Evolutionary conservation across 2,113 vertebrate genomes (phyloP).

Genomic region (Shinisaurus crocodilurus): DNA sequence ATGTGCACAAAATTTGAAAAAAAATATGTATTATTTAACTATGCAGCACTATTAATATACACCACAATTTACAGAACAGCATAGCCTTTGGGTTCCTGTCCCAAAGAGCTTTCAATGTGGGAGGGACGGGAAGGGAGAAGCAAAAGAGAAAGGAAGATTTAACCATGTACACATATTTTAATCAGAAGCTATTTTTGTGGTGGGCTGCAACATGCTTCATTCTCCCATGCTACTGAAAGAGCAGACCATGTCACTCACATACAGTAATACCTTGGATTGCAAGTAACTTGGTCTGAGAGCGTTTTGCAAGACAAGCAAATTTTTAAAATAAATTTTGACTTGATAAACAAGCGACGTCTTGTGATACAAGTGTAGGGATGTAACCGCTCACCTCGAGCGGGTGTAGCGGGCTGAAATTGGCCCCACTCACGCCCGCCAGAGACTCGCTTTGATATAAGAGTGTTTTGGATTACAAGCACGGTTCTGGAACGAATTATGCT

Average conservation of each 20-base stretch:
- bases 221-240: background rate
- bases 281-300: too few species aligned
- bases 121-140: background rate
- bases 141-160: background rate
- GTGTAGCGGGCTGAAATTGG: too few species aligned
- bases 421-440: too few species aligned
- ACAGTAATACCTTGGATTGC: too few species aligned
- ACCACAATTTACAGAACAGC: background rate
- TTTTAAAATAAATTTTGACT: too few species aligned
- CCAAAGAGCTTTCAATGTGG: background rate
- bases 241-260: background rate
- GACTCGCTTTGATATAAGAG: too few species aligned
- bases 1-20: background rate
- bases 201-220: background rate
- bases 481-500: too few species aligned
- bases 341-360: too few species aligned
- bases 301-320: too few species aligned
- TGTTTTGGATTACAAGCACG: too few species aligned
- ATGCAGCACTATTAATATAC: background rate
- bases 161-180: background rate
- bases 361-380: too few species aligned
- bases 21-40: background rate
- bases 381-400: too few species aligned
- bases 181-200: background rate
- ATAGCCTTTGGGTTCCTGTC: background rate